Conservation (phyloP, 2,113 vertebrate genomes). For the Carettochelys insculpta region DNA sequence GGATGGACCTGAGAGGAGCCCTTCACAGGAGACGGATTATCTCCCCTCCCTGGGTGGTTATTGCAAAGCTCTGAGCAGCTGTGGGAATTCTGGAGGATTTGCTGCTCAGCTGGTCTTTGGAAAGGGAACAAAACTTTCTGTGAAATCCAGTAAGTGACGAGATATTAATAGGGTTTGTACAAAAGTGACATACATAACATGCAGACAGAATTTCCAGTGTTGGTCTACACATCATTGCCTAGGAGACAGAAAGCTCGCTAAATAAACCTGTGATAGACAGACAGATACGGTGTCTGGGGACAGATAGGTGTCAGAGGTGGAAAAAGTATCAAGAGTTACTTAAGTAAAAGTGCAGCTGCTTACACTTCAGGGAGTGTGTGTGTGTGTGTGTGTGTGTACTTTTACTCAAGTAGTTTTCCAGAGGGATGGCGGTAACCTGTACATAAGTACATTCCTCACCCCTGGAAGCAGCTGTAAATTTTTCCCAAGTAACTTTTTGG, state of each 20-base stretch:
- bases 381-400: no score
- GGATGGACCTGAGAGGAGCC: background rate
- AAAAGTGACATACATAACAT: background rate
- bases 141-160: background rate
- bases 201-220: background rate
- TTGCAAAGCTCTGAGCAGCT: constrained; percentile 11
- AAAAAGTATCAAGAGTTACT: no score
- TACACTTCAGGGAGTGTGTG: no score
- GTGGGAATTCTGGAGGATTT: background rate
- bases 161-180: background rate
- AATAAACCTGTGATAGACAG: no score
- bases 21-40: background rate
- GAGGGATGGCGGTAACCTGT: no score
- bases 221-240: background rate
- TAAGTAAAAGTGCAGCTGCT: no score
- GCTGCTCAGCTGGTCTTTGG: background rate
- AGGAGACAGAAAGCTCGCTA: background rate
- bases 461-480: no score
- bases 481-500: no score
- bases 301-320: background rate
- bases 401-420: no score
- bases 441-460: no score
- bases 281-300: background rate
- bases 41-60: background rate
- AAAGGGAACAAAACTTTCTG: constrained; percentile 18